Base-by-base conservation (phyloP, 2,113 vertebrate genomes). In the Nesoenas mayeri region DNA sequence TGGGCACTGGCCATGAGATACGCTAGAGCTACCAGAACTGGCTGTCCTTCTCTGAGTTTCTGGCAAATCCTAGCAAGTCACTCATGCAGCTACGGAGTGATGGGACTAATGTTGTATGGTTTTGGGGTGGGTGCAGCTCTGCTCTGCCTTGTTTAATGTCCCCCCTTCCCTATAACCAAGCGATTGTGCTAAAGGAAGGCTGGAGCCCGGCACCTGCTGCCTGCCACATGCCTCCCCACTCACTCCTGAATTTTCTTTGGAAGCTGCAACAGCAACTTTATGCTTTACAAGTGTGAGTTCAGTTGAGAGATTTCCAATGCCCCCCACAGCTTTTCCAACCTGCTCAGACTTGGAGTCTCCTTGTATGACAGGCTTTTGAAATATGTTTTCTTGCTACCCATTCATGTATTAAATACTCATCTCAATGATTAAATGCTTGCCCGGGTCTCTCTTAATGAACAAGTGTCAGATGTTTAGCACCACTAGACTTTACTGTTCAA, bases 321-420 rank as follows among this genome's bases (percentile, higher is more conserved):
- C 4, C 90, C 40, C 77, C 67, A 75, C 60, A 86, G 95, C 69
- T 93, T 85, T 94, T 92, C 69, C 79, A 95, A 65, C 82, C 79
- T 95, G 65, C 69, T 88, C 92, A 96, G 93, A 96, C 92, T 95
- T 83, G 53, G 88, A 83, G 95, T 86, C 95, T 97, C 92, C 95
- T 81, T 44, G 26, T 78, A 95, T 96, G 95, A 94, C 95, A 96
- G 95, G 48, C 79, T 91, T 94, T 96, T 93, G 88, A 96, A 88
- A 96, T 96, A 95, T 94, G 92, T 92, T 91, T 91, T 92, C 86
- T 95, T 1, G 0, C 73, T 94, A 81, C 61, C 57, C 91, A 94
- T 93, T 96, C 93, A 95, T 93, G 92, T 95, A 94, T 91, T 94
- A 96, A 96, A 95, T 93, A 81, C 57, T 94, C 91, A 96, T 95